Percentiles rank a stretch among this genome's conserved stretches.
These are phyloP conservation scores for Abrostola triplasia DNA, from an alignment of 2,888 invertebrate genomes.

Conservation along the genomic window DNA sequence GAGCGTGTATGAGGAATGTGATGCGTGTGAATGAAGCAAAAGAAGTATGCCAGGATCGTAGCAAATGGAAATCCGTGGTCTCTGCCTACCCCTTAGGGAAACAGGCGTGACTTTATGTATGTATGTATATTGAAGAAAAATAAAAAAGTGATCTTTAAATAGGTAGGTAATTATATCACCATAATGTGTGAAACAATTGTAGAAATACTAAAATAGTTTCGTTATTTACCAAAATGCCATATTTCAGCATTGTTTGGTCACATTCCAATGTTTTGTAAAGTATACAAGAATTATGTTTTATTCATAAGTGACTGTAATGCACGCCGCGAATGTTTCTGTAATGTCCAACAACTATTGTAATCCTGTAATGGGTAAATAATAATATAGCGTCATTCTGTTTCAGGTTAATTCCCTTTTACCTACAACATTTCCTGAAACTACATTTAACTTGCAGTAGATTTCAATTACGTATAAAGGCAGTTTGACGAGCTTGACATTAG, in stretches of 20 bases:
- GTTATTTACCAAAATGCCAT: slow-evolving; percentile 41
- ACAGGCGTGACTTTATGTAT: too few relatives aligned
- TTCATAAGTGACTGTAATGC: slow-evolving; percentile 67
- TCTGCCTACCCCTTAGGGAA: too few relatives aligned
- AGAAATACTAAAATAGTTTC: not conserved
- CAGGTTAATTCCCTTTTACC: not conserved
- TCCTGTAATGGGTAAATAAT: slow-evolving; percentile 43
- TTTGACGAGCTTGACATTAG: too few relatives aligned
- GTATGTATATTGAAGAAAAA: too few relatives aligned
- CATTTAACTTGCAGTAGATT: not conserved
- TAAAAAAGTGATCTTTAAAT: too few relatives aligned
- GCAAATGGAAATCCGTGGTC: too few relatives aligned
- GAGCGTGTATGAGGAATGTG: too few relatives aligned
- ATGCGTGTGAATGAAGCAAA: too few relatives aligned
- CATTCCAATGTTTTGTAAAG: slow-evolving; percentile 54
- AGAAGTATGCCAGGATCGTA: too few relatives aligned
- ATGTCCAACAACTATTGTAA: slow-evolving; percentile 57
- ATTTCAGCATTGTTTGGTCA: slow-evolving; percentile 42
- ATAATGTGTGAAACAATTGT: too few relatives aligned
- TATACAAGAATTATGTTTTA: slow-evolving; percentile 66
- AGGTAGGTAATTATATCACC: too few relatives aligned
- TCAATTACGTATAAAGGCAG: not conserved
- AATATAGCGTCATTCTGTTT: not conserved
- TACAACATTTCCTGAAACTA: not conserved
- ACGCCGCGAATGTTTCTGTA: slow-evolving; percentile 61